phyloP scores from a whole-genome alignment of 2,888 invertebrate species.

The Abscondita cerata region DNA sequence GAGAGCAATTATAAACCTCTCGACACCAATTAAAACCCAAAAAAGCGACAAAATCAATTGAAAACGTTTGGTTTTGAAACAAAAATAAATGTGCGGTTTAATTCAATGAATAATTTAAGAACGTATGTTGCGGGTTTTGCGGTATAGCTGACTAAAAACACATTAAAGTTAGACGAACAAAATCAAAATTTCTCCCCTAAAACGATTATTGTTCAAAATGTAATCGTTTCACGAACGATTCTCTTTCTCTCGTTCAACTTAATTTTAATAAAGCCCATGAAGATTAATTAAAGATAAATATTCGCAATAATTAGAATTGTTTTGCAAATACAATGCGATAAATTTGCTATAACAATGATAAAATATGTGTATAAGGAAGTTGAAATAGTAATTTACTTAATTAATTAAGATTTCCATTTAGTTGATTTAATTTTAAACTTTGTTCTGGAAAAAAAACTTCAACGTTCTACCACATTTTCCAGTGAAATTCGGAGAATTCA shows the following conservation, averaged over 20 bases:
- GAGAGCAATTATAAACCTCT: too few species aligned
- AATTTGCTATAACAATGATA: not conserved
- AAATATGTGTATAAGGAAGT: conserved; percentile 7
- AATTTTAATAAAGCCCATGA: conserved; percentile 8
- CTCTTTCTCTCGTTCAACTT: not conserved
- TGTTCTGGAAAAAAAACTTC: not conserved
- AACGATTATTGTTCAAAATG: not conserved
- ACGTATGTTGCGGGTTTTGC: too few species aligned
- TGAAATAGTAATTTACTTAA: conserved; percentile 8
- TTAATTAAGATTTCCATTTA: conserved; percentile 9
- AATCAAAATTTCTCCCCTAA: not conserved
- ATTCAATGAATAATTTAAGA: too few species aligned
- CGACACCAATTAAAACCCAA: too few species aligned
- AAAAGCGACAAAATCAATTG: too few species aligned
- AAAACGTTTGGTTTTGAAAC: too few species aligned
- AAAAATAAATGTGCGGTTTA: too few species aligned
- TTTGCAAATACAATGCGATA: not conserved
- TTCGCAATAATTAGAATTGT: conserved; percentile 1
- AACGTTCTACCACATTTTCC: not conserved
- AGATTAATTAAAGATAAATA: conserved; percentile 9
- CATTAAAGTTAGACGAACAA: conserved; percentile 5
- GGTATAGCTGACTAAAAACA: not conserved
- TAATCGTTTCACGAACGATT: not conserved
- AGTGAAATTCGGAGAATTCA: not conserved
- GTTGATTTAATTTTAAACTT: conserved; percentile 6